A percentile compares a stretch with the other conserved stretches of the same genome.
Conservation (phyloP, 2,888 invertebrate genomes). For the Nomada fabriciana region DNA sequence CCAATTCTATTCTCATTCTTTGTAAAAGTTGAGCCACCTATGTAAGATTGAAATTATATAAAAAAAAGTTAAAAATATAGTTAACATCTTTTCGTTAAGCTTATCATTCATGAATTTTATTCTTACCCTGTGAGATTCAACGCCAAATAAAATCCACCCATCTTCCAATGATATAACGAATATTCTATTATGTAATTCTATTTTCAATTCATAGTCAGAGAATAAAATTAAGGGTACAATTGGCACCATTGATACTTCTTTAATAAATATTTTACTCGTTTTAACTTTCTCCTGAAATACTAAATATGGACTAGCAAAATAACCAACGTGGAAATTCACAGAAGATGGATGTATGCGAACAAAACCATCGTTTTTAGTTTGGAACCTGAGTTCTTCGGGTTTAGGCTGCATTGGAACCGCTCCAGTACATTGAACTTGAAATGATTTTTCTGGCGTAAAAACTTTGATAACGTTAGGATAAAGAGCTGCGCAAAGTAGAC, state of each 20-base stretch:
- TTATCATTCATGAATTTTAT: conserved; percentile 4
- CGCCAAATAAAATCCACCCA: conserved; percentile 93
- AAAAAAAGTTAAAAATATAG: conserved; percentile 6
- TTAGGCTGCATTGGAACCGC: conserved; percentile 90
- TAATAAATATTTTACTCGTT: conserved; percentile 91
- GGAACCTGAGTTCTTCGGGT: conserved; percentile 90
- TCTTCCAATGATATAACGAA: conserved; percentile 91
- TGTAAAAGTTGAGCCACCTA: conserved; percentile 93
- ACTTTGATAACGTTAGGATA: conserved; percentile 97
- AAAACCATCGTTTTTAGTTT: conserved; percentile 90
- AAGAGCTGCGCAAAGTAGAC: conserved; percentile 95
- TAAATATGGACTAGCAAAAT: conserved; percentile 91
- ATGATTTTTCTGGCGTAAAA: conserved; percentile 91
- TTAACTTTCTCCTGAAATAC: conserved; percentile 94
- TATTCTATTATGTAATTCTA: conserved; percentile 90
- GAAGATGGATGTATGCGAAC: conserved; percentile 92
- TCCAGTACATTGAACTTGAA: conserved; percentile 89
- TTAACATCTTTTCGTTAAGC: conserved; percentile 10
- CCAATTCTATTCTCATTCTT: conserved; percentile 90
- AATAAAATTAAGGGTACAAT: conserved; percentile 88
- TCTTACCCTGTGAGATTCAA: conserved; percentile 90
- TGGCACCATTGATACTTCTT: conserved; percentile 93
- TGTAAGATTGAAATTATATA: conserved; percentile 65
- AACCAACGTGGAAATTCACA: conserved; percentile 88
- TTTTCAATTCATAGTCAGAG: conserved; percentile 89